These are phyloP conservation scores for Eurystomus gularis DNA, from an alignment of 2,113 vertebrate species.

Conservation along the genomic window DNA sequence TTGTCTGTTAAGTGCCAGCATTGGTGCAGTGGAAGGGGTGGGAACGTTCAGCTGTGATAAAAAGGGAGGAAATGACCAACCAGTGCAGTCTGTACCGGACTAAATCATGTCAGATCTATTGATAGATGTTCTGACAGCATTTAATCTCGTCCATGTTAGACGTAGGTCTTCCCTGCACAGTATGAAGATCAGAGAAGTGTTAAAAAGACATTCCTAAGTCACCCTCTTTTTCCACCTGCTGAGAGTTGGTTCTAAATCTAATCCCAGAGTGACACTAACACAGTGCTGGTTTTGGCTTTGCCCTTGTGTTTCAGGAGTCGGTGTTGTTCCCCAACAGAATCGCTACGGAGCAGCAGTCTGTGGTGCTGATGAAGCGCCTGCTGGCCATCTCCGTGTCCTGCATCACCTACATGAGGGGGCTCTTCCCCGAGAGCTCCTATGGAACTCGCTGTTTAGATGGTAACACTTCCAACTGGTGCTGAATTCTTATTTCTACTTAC, in stretches of 20 bases:
- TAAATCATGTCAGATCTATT: not conserved
- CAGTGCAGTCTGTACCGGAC: not conserved
- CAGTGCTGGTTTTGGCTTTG: not conserved
- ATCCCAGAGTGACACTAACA: not conserved
- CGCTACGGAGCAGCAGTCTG: slow-evolving; percentile 61
- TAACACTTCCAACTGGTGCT: not conserved
- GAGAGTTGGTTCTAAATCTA: not conserved
- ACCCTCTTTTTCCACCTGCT: not conserved
- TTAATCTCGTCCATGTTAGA: not conserved
- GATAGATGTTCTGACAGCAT: not conserved
- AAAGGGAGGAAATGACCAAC: not conserved
- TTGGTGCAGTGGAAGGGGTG: not conserved
- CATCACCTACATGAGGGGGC: slow-evolving; percentile 77
- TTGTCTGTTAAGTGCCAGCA: not conserved
- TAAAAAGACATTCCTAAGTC: not conserved
- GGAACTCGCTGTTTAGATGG: slow-evolving; percentile 75
- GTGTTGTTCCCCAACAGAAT: slow-evolving; percentile 60
- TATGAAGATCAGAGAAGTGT: not conserved
- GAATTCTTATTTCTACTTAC: not conserved
- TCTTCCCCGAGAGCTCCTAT: slow-evolving; percentile 78
- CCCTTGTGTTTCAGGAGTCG: not conserved
- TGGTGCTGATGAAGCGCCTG: slow-evolving; percentile 74
- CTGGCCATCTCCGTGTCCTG: slow-evolving; percentile 75
- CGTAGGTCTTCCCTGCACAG: not conserved
- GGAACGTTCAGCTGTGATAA: not conserved